Evolutionary conservation across 2,113 vertebrate species (phyloP), one percentile per base, ranked within the genome.

Genomic region (Mustelus asterias): DNA sequence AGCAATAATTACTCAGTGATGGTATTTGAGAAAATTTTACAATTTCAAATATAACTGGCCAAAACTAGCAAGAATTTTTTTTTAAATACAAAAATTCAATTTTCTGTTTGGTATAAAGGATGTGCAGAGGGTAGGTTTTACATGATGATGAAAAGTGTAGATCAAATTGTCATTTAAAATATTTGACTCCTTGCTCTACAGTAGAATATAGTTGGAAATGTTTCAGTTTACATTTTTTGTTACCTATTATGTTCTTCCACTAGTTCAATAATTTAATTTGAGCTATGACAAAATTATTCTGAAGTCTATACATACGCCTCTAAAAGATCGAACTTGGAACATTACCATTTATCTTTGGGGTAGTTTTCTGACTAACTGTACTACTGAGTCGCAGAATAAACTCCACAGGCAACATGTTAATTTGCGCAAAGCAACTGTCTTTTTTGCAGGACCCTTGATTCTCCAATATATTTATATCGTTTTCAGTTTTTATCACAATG

Each of bases 1-100:
- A 70, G 93, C 93, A 94, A 94, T 94, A 94, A 94, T 37, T 70
- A 94, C 89, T 65, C 69, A 54, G 69, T 95, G 37, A 41, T 86
- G 58, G 16, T 14, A 69, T 93, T 18, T 94, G 33, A 69, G n/a
- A 24, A 94, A 94, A 94, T 69, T 26, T 90, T 90, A 90, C 14
- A 83, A 44, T 90, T 90, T 90, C 24, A 90, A 90, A 60, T 60
- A n/a, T 90, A 90, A 60, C 88, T 90, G 26, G 48, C 88, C 44
- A 54, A 60, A 89, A 63, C 88, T 60, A 90, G 29, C 54, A 3
- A 60, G 54, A 29, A 11, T n/a, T n/a, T n/a, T n/a, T n/a, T n/a
- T n/a, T n/a, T n/a, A n/a, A n/a, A n/a, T n/a, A n/a, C n/a, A 54
- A 67, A 65, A 60, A 90, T 3, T 20, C n/a, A 7, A 29, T 41